phyloP scores from a whole-genome alignment of 2,888 invertebrate species.

The Geophilus truncorum region DNA sequence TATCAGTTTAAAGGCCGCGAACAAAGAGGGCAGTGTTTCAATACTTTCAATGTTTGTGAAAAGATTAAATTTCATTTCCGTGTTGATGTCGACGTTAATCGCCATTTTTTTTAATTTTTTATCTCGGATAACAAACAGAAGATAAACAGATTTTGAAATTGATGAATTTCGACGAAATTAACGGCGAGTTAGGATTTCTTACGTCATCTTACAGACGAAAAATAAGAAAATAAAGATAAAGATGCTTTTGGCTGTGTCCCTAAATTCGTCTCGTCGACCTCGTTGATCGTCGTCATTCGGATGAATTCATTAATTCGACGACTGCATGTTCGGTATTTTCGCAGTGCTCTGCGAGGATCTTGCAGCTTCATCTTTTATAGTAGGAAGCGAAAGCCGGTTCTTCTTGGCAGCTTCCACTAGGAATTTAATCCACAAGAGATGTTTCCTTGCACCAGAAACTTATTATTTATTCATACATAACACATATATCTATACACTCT shows the following conservation, averaged over 20 bases:
- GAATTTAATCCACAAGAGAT: background rate
- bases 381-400: background rate
- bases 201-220: too few relatives aligned
- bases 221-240: background rate
- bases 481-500: too few relatives aligned
- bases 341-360: too few relatives aligned
- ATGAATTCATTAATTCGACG: conserved; percentile 1
- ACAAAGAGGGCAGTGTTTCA: too few relatives aligned
- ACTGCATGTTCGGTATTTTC: background rate
- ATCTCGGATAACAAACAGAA: too few relatives aligned
- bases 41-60: too few relatives aligned
- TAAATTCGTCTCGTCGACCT: background rate
- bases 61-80: too few relatives aligned
- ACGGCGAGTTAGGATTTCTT: too few relatives aligned
- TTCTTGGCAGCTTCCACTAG: background rate
- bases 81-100: too few relatives aligned
- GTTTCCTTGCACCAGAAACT: background rate
- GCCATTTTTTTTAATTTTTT: too few relatives aligned
- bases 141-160: background rate
- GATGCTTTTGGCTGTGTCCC: background rate
- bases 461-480: conserved; percentile 7
- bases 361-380: conserved; percentile 2
- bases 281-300: background rate
- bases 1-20: too few relatives aligned
- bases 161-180: too few relatives aligned